Conservation (phyloP, 2,797 vertebrate genomes). For the Channa striata region DNA sequence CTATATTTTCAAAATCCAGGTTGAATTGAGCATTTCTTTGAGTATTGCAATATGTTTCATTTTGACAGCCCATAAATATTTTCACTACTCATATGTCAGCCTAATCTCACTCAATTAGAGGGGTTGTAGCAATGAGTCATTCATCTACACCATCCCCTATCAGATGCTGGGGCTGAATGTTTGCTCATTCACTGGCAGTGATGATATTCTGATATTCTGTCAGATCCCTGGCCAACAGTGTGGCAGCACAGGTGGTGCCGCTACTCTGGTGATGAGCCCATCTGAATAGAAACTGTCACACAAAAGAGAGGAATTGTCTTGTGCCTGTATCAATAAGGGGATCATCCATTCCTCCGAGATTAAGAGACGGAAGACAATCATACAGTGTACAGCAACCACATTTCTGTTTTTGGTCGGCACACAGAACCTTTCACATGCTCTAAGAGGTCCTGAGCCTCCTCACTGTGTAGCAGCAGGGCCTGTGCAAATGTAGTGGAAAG, state of each 20-base stretch:
- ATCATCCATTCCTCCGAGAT: slow-evolving; percentile 45
- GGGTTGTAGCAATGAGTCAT: slow-evolving; percentile 70
- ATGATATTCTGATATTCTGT: slow-evolving; percentile 70
- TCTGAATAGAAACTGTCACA: slow-evolving; percentile 56
- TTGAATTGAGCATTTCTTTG: slow-evolving; percentile 15
- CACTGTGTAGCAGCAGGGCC: slow-evolving; percentile 27
- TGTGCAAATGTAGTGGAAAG: slow-evolving; percentile 63
- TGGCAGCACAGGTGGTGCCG: slow-evolving; percentile 68
- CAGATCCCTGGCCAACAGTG: slow-evolving; percentile 73
- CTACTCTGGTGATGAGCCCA: slow-evolving; percentile 53
- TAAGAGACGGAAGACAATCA: slow-evolving; percentile 35
- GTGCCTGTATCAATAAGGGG: slow-evolving; percentile 58
- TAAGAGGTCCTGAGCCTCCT: slow-evolving; percentile 40
- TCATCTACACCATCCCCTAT: slow-evolving; percentile 73
- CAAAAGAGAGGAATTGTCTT: slow-evolving; percentile 52
- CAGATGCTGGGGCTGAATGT: slow-evolving; percentile 74
- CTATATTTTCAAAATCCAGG: slow-evolving; percentile 1
- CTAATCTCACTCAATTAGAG: slow-evolving; percentile 73
- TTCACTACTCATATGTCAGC: slow-evolving; percentile 59
- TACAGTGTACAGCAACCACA: background rate
- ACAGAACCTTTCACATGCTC: slow-evolving; percentile 25
- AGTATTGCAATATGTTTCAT: slow-evolving; percentile 28
- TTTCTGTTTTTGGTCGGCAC: slow-evolving; percentile 36
- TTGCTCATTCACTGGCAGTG: slow-evolving; percentile 68
- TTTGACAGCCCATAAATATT: slow-evolving; percentile 59